Conservation (phyloP, 2,113 vertebrate genomes). For the Ceyx melanurus region DNA sequence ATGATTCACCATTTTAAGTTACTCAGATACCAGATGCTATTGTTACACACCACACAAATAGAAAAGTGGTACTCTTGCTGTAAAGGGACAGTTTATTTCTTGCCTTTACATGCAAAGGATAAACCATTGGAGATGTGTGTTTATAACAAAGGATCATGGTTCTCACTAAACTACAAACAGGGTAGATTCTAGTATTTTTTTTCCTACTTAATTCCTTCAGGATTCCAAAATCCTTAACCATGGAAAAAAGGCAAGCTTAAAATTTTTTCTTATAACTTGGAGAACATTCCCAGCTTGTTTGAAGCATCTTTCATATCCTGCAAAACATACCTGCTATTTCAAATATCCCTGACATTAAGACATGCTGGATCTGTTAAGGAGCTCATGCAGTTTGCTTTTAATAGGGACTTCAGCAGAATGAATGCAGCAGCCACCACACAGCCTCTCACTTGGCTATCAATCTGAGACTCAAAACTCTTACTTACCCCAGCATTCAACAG, state of each 20-base stretch:
- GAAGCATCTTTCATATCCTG: background rate
- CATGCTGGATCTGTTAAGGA: background rate
- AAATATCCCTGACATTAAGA: background rate
- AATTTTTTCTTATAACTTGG: background rate
- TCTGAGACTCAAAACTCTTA: background rate
- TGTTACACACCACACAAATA: background rate
- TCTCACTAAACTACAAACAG: background rate
- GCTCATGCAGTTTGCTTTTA: slow-evolving; percentile 2
- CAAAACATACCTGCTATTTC: background rate
- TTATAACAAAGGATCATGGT: background rate
- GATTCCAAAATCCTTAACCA: background rate
- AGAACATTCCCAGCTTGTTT: background rate
- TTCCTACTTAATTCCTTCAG: background rate
- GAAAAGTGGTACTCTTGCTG: background rate
- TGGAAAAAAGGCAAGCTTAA: background rate
- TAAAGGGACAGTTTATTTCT: background rate
- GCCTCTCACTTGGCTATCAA: background rate
- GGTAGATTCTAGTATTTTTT: background rate
- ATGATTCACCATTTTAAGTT: background rate
- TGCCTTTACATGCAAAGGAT: background rate
- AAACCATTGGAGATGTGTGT: background rate
- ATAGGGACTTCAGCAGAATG: background rate
- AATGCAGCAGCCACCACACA: background rate
- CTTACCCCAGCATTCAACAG: slow-evolving; percentile 95
- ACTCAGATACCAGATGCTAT: background rate